Conservation (phyloP, 2,888 invertebrate genomes). For the Caenorhabditis drosophilae region DNA sequence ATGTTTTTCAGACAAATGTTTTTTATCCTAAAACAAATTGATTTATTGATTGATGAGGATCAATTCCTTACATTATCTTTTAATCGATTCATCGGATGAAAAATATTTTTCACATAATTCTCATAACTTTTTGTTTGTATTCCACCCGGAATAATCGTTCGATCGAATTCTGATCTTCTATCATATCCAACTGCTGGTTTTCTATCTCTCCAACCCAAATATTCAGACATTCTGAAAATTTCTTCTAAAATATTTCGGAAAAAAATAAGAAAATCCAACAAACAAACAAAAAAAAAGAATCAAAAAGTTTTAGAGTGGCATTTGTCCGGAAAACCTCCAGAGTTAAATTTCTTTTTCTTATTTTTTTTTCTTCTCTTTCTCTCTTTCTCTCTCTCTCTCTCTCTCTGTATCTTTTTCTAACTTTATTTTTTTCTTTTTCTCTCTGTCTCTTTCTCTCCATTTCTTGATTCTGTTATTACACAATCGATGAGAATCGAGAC, state of each 20-base stretch:
- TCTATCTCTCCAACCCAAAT: constrained; percentile 63
- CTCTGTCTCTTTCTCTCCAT: too few species aligned
- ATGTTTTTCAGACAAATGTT: constrained; percentile 36
- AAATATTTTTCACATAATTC: constrained; percentile 60
- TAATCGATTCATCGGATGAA: constrained; percentile 49
- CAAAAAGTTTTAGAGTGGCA: constrained; percentile 5
- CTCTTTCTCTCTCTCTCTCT: too few species aligned
- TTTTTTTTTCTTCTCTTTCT: too few species aligned
- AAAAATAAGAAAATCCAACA: too few species aligned
- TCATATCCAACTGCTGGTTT: constrained; percentile 44
- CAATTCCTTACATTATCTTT: constrained; percentile 16
- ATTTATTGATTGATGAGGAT: background rate
- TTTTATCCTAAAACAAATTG: constrained; percentile 33
- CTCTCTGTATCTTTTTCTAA: too few species aligned
- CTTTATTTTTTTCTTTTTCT: too few species aligned
- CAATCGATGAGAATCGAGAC: too few species aligned
- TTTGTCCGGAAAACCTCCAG: background rate
- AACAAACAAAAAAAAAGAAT: too few species aligned
- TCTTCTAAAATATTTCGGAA: too few species aligned
- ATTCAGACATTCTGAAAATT: constrained; percentile 56
- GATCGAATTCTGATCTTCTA: constrained; percentile 33
- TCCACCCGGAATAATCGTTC: constrained; percentile 56
- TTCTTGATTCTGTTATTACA: too few species aligned
- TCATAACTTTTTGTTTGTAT: constrained; percentile 60
- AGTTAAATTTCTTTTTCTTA: too few species aligned